Evolutionary conservation across 2,888 invertebrate genomes (phyloP).

Genomic region (Pyrgus malvae): DNA sequence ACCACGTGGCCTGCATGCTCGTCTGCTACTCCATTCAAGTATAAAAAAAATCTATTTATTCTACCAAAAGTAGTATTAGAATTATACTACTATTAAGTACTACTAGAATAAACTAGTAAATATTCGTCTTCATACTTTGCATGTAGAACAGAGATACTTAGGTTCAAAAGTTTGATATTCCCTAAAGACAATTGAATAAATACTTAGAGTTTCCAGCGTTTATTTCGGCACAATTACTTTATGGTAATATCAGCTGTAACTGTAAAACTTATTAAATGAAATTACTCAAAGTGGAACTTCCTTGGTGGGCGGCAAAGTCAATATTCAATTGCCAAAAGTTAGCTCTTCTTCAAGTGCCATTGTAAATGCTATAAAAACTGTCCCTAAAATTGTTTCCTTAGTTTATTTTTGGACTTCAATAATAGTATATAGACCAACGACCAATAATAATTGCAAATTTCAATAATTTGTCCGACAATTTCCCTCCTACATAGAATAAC

Average conservation of each 20-base stretch:
- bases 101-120: no score
- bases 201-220: no score
- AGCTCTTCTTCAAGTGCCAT: constrained; percentile 3
- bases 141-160: no score
- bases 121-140: no score
- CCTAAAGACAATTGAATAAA: no score
- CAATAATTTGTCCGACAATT: not conserved
- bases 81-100: no score
- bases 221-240: not conserved
- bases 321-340: constrained; percentile 3
- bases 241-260: not conserved
- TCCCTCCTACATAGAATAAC: constrained; percentile 8
- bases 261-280: constrained; percentile 1
- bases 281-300: not conserved
- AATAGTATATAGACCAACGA: constrained; percentile 13
- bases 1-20: no score
- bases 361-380: not conserved
- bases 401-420: constrained; percentile 9
- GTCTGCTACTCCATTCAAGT: no score
- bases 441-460: constrained; percentile 16
- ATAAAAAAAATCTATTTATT: no score
- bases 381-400: constrained; percentile 9
- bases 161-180: no score
- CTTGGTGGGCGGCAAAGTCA: not conserved
- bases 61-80: no score